Evolutionary conservation across 2,113 vertebrate genomes (phyloP), one percentile per base, ranked within the genome.

Genomic region (Cyanocitta stelleri): DNA sequence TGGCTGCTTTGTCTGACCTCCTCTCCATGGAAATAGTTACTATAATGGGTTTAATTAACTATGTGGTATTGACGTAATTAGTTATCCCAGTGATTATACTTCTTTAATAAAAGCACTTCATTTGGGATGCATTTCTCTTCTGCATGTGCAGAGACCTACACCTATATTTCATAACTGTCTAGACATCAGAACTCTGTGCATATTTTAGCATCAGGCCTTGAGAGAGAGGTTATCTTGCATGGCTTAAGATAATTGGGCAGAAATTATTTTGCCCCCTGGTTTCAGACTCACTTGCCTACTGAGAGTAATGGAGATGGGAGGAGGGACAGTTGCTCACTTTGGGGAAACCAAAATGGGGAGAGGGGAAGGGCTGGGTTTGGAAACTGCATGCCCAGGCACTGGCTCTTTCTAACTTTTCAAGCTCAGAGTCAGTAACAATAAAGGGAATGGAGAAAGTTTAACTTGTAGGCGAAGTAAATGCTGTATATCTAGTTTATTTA

Each of bases 11-110:
- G 86, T 97, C 92, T 98, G 98, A 97, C 97, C 97, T 97, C 71
- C 59, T 59, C 83, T 98, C 96, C 92, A 95, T 84, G 97, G 97
- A 97, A 96, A 97, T 97, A 97, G 96, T 97, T 97, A 97, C 97
- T 94, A 91, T 98, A 98, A 98, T 98, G 97, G 96, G 83, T 98
- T 98, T 98, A 98, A 98, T 98, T 98, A 98, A 98, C 98, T 98
- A 97, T 98, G 97, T 97, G 89, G 96, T 97, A 98, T 98, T 98
- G 98, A 97, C 49, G 83, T 97, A 98, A 98, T 98, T 98, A 98
- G 97, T 98, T 98, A 98, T 97, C 97, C 96, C 85, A 90, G 95
- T 97, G 96, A 98, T 98, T 97, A 97, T 96, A 96, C 85, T 98
- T 97, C 97, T 96, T 98, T 98, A 98, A 98, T 98, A 98, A 98